These are phyloP conservation scores for Sus cebifrons DNA, from an alignment of 2,797 vertebrate species.

Conservation along the genomic window DNA sequence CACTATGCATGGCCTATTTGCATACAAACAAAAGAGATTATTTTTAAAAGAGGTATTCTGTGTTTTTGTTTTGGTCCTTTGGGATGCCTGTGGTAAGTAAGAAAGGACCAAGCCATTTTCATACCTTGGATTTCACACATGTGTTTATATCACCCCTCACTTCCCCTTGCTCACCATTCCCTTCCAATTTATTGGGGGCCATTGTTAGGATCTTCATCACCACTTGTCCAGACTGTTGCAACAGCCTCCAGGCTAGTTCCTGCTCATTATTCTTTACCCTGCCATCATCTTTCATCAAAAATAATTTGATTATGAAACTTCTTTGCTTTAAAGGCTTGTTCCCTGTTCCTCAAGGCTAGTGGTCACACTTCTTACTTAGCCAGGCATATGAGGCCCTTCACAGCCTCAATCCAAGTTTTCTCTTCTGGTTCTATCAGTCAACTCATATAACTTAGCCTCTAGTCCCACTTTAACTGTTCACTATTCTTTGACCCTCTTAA, in stretches of 20 bases:
- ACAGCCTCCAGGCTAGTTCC: not conserved
- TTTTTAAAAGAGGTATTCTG: constrained; percentile 76
- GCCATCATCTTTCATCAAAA: not conserved
- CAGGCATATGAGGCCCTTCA: not conserved
- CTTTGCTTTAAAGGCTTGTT: constrained; percentile 33
- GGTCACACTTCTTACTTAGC: constrained; percentile 32
- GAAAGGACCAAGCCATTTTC: constrained; percentile 69
- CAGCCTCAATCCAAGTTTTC: not conserved
- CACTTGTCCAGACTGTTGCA: not conserved
- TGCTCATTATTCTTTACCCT: not conserved
- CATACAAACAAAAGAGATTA: constrained; percentile 85
- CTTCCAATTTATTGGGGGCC: not conserved
- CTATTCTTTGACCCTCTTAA: not conserved
- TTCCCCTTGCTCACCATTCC: not conserved
- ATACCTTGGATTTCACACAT: constrained; percentile 40
- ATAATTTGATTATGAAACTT: constrained; percentile 39
- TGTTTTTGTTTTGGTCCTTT: constrained; percentile 84
- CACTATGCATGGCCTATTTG: constrained; percentile 79
- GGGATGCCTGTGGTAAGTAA: constrained; percentile 75
- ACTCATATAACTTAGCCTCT: not conserved
- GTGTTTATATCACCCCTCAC: not conserved
- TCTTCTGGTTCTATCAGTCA: constrained; percentile 10
- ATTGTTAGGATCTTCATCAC: not conserved
- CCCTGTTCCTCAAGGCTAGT: not conserved
- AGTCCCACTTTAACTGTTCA: not conserved